phyloP scores from a whole-genome alignment of 2,113 vertebrate genomes.

The Phycodurus eques region DNA sequence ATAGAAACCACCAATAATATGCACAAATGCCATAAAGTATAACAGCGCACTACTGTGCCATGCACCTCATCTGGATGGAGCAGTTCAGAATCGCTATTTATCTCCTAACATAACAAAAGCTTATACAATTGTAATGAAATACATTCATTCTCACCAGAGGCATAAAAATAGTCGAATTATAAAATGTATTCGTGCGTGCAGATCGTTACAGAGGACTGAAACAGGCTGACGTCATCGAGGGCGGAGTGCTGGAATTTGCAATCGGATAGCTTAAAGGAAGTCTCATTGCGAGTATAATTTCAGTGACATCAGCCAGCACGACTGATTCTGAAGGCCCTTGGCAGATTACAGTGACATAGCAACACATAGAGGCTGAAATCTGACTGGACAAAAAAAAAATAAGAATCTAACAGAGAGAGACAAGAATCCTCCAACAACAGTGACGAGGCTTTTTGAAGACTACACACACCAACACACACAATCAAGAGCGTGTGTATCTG shows the following conservation, averaged over 20 bases:
- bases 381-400: neutral
- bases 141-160: no score
- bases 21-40: no score
- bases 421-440: neutral
- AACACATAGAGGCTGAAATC: neutral
- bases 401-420: neutral
- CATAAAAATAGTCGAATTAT: no score
- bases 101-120: no score
- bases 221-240: neutral
- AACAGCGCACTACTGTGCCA: no score
- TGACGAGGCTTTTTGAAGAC: neutral
- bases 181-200: neutral
- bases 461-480: neutral
- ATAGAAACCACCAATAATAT: no score
- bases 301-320: no score
- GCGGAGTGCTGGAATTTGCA: neutral
- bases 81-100: no score
- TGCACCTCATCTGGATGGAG: no score
- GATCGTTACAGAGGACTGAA: neutral
- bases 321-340: neutral
- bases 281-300: no score
- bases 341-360: neutral
- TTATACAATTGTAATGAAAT: no score
- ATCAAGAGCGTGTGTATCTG: neutral
- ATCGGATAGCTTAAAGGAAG: neutral